Base-by-base conservation (phyloP, 1,140 invertebrate genomes). In the Brachionus sp. region DNA sequence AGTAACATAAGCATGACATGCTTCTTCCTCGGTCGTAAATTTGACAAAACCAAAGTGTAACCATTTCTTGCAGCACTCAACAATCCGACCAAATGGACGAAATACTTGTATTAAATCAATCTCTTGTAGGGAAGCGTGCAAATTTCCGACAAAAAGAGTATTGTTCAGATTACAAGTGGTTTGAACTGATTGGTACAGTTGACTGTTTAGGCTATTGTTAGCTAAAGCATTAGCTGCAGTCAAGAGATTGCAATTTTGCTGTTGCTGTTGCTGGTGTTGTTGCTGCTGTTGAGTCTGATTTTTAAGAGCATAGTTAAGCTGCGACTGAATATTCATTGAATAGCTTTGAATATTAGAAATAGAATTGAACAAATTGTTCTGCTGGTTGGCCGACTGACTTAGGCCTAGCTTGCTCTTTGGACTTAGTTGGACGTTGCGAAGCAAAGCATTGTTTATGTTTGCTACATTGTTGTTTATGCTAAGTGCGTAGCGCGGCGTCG, bases 31-130 rank as follows among this genome's bases (percentile, higher is more conserved):
- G 64, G 80, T 82, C 29, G 80, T 66, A 37, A 66, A 82, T 50
- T 82, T 64, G 19, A 82, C 64, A 82, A 82, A 82, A 35, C 57
- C 80, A 82, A 66, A 82, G 37, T 82, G 80, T 33, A 66, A 25
- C 80, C 80, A 82, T 44, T 68, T 64, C 37, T 82, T 82, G 50
- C 80, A 82, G 23, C 80, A 82, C 23, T 82, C 80, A 82, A 82
- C 80, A n/a, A 82, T 68, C 5, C 57, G 29, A 82, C 80, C 80
- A 70, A 82, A 82, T 50, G 57, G 57, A 35, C 57, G 25, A 53
- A 82, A 82, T 39, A 82, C 57, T 50, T 82, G 57, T 46, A 66
- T 64, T 9, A 82, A 25, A 64, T 66, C 64, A 50, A 66, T 82
- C 16, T 82, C 80, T 46, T 64, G 57, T n/a, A 82, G 16, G 5